These are phyloP conservation scores for Rhinolophus sinicus DNA, from an alignment of 2,113 vertebrate genomes.

Conservation along the genomic window DNA sequence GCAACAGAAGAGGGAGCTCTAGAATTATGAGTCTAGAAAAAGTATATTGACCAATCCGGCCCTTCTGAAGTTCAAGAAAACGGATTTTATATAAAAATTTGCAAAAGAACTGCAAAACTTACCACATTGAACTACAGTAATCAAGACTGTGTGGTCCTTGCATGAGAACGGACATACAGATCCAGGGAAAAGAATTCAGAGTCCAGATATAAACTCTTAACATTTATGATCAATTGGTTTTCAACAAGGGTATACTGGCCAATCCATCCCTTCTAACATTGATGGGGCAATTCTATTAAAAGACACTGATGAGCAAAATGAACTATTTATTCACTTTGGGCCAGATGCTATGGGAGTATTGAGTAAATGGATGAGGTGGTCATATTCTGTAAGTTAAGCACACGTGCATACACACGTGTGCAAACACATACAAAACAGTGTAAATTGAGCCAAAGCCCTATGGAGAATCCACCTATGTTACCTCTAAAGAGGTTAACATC, in stretches of 20 bases:
- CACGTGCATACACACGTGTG: background rate
- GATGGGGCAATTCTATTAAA: background rate
- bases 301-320: background rate
- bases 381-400: background rate
- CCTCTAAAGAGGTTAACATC: background rate
- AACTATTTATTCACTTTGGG: background rate
- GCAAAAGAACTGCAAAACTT: background rate
- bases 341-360: background rate
- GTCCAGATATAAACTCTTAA: background rate
- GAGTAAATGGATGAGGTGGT: background rate
- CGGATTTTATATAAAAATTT: background rate
- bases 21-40: background rate
- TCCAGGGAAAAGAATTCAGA: background rate
- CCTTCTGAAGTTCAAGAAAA: background rate
- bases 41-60: background rate
- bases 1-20: slow-evolving; percentile 47
- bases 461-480: background rate
- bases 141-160: background rate
- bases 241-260: background rate
- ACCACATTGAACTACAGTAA: background rate
- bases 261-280: background rate
- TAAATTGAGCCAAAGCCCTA: background rate
- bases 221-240: background rate
- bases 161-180: background rate
- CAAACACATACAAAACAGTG: background rate